Evolutionary conservation across 2,113 vertebrate genomes (phyloP), one percentile per base, ranked within the genome.

Genomic region (Takifugu flavidus): DNA sequence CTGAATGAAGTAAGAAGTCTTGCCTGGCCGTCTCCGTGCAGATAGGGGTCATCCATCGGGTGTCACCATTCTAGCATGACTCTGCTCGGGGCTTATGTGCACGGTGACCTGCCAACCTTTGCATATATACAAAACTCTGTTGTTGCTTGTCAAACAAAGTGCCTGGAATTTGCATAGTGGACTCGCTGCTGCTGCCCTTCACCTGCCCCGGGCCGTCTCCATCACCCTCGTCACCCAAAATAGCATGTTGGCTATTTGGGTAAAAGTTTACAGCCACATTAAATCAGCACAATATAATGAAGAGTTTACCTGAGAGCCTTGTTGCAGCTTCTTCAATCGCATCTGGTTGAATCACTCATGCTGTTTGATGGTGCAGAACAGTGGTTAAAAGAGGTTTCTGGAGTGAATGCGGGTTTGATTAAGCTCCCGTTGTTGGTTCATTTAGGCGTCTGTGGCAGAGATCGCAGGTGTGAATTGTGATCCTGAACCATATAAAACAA

Each of bases 131-230:
- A 91, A 90, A 91, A 80, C 68, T 13, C 75, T 85, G 82, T 90
- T 87, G 85, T 77, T 87, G 76, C 85, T 87, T 89, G 84, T 89
- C 89, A 91, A 91, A 90, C 86, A 89, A 86, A 89, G 84, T 83
- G 76, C 47, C 46, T 42, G 31, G 26, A 50, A 84, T 91, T 91
- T 91, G 88, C 89, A 91, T 89, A 86, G 65, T 83, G 87, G 81
- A 87, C 81, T 77, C 29, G 59, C 74, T 84, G 73, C 59, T 62
- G 74, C 74, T 84, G 87, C 79, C 88, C 89, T 90, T 91, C 86
- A 88, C 65, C 62, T 67, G 81, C 67, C 81, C 82, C 72, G 62
- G 27, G 66, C 67, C 73, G 43, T 65, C 54, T 70, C 62, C 65
- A 54, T 60, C 70, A 60, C 53, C 42, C 69, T 13, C 61, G 62